These are phyloP conservation scores for Microcaecilia unicolor DNA, from an alignment of 2,797 vertebrate species.

Conservation along the genomic window DNA sequence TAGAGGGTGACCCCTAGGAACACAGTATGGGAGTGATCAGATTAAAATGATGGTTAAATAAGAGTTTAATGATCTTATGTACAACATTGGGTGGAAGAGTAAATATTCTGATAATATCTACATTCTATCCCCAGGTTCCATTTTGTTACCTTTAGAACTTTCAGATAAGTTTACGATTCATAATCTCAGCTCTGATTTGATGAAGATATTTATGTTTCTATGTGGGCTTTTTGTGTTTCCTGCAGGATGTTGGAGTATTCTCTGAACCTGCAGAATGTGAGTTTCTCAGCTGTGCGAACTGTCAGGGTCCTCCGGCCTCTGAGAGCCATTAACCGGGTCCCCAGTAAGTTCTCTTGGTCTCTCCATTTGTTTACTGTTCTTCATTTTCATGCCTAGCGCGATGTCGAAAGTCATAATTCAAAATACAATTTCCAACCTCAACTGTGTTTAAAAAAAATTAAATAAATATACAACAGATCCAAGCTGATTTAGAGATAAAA, in stretches of 20 bases:
- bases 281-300: conserved; percentile 90
- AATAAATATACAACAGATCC: no score
- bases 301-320: conserved; percentile 90
- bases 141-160: no score
- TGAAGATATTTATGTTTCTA: neutral
- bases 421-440: no score
- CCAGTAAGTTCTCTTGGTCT: conserved; percentile 74
- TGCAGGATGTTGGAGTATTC: conserved; percentile 96
- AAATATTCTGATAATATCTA: no score
- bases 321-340: conserved; percentile 95
- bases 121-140: no score
- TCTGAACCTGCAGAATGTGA: conserved; percentile 95
- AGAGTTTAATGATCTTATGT: no score
- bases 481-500: no score
- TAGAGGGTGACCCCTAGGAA: no score
- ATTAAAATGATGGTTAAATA: no score
- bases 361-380: neutral
- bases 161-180: neutral
- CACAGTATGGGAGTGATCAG: no score
- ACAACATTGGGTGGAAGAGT: no score
- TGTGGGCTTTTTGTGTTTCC: conserved; percentile 9
- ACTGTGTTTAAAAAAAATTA: no score
- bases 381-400: fast-evolving
- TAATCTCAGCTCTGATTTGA: neutral
- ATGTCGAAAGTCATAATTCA: neutral